Percentiles rank a stretch among this genome's conserved stretches.
These are phyloP conservation scores for Cyphomyrmex costatus DNA, from an alignment of 1,140 invertebrate genomes.

Conservation along the genomic window DNA sequence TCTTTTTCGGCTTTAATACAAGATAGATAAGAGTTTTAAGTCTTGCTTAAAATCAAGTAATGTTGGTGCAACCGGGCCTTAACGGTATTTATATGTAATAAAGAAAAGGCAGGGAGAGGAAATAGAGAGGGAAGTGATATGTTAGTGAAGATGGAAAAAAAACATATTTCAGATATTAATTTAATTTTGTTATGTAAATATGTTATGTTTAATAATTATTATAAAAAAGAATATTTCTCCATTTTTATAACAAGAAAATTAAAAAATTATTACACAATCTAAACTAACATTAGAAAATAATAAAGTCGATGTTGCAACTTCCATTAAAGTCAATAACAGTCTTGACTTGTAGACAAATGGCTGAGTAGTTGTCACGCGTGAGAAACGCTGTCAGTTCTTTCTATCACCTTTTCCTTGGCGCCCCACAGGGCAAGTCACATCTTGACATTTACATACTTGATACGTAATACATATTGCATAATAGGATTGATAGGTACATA, in stretches of 20 bases:
- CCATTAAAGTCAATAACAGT: not conserved
- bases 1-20: too few species aligned
- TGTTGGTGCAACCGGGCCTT: too few species aligned
- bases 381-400: not conserved
- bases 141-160: too few species aligned
- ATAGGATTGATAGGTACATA: slow-evolving; percentile 27
- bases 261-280: not conserved
- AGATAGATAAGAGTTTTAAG: too few species aligned
- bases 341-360: too few species aligned
- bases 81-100: too few species aligned
- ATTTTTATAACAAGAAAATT: not conserved
- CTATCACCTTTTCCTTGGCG: not conserved
- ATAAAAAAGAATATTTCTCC: not conserved
- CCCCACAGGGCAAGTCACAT: not conserved
- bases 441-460: slow-evolving; percentile 38
- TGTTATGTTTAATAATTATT: not conserved
- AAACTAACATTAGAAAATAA: not conserved
- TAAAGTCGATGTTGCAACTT: not conserved
- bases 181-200: too few species aligned
- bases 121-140: too few species aligned
- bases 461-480: slow-evolving; percentile 17
- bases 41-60: too few species aligned
- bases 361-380: slow-evolving; percentile 9
- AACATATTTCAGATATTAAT: too few species aligned
- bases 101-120: too few species aligned